A percentile compares a stretch with the other conserved stretches of the same genome.
These are phyloP conservation scores for Tanytarsus gracilentus DNA, from an alignment of 2,888 invertebrate species.

Conservation along the genomic window DNA sequence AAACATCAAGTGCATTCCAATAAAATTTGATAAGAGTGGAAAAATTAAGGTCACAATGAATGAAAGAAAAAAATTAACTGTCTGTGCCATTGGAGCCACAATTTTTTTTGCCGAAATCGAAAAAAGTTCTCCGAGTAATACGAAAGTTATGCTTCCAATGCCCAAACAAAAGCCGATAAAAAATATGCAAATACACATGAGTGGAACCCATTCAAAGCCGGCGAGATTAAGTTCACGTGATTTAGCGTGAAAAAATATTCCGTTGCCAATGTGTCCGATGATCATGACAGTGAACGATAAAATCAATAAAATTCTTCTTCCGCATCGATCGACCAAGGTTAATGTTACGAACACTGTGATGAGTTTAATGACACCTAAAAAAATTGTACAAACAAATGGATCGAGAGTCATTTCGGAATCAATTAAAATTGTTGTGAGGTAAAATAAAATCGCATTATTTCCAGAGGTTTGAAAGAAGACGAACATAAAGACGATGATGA, in stretches of 20 bases:
- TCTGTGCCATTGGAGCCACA: neutral
- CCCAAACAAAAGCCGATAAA: neutral
- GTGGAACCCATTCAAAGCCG: neutral
- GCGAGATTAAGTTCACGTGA: neutral
- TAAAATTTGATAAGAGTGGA: neutral
- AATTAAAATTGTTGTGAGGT: slow-evolving; percentile 3
- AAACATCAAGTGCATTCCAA: slow-evolving; percentile 1
- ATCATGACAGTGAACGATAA: neutral
- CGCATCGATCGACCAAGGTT: slow-evolving; percentile 5
- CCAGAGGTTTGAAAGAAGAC: slow-evolving; percentile 15
- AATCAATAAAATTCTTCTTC: slow-evolving; percentile 10
- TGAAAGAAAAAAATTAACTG: neutral
- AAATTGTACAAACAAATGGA: neutral
- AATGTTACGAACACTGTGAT: neutral
- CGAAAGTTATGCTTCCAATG: slow-evolving; percentile 7
- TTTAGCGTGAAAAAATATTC: neutral
- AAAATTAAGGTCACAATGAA: neutral
- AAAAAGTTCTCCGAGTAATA: slow-evolving; percentile 16
- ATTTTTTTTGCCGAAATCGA: neutral
- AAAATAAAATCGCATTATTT: slow-evolving; percentile 16
- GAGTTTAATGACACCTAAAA: neutral
- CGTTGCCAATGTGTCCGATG: neutral
- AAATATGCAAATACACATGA: slow-evolving; percentile 3
- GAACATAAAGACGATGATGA: neutral
- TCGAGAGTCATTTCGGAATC: slow-evolving; percentile 1